Base-by-base conservation (phyloP, 2,888 invertebrate genomes). In the Amiota mariae region DNA sequence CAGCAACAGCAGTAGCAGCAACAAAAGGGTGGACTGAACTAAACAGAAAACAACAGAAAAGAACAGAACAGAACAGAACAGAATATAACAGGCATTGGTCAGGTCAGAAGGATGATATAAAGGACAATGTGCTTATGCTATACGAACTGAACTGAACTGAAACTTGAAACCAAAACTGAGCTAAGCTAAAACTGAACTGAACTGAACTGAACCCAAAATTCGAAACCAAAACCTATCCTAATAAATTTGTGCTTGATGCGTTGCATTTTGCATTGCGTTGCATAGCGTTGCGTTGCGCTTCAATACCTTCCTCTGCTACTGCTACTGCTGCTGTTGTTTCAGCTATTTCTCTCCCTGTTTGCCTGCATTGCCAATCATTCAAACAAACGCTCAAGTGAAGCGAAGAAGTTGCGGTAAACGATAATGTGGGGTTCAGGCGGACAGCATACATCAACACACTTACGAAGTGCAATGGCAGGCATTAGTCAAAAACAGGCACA, bases 231-330 rank as follows among this genome's bases (percentile, higher is more conserved):
- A 84, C 84, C 84, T 84, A 84, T 84, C 84, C 84, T 85, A 84
- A 84, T 85, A 84, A 84, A 82, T 84, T 84, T 84, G 80, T 73
- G 84, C 82, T 85, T 84, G 84, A 84, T 84, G 84, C 84, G 85
- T 82, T 83, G 79, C 81, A 78, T 78, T 59, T 18, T 20, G 59
- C 20, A 59, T 59, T 66, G 46, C 81, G 82, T 79, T 83, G 82
- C 84, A 83, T 82, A 82, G 81, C 78, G 76, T 20, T 73, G 63
- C 73, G 72, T 67, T 63, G 20, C 71, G 59, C 56, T 56, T 70
- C 18, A 59, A 56, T 70, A 47, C 10, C 70, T 68, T 24, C n/a
- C n/a, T 24, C 24, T 24, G 24, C 24, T 24, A 47, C 73, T 71
- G 71, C 71, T 63, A 51, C 63, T 63, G 46, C 46, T 18, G 13